These are phyloP conservation scores for Melanerpes aurifrons DNA, from an alignment of 2,113 vertebrate genomes.

Conservation along the genomic window DNA sequence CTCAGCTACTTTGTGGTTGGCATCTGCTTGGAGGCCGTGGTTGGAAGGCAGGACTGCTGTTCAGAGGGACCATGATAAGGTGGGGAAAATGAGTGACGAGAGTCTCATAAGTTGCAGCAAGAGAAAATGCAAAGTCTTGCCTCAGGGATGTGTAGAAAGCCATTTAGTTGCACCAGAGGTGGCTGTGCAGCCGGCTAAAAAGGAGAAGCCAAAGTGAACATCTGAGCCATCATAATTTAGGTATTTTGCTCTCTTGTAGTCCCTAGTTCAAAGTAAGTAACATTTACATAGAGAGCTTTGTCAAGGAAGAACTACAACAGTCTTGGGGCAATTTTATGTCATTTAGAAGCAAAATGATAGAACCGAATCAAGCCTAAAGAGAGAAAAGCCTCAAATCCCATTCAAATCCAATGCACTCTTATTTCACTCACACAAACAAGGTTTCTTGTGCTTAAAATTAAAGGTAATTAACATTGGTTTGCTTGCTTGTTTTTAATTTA, in stretches of 20 bases:
- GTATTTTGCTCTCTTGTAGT: not conserved
- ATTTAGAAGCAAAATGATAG: not conserved
- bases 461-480: constrained; percentile 49
- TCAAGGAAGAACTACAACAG: not conserved
- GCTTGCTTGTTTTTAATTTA: constrained; percentile 56
- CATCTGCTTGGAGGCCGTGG: accelerated
- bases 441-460: constrained; percentile 37
- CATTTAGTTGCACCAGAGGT: not conserved
- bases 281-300: not conserved
- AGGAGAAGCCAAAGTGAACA: not conserved
- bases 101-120: not conserved
- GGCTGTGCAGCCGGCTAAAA: not conserved
- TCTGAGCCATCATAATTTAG: not conserved
- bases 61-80: not conserved
- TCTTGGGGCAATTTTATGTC: not conserved
- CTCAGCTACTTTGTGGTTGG: not conserved
- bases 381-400: not conserved
- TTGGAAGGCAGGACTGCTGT: not conserved
- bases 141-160: not conserved
- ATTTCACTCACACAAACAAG: not conserved
- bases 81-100: not conserved
- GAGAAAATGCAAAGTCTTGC: not conserved
- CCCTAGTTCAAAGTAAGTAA: not conserved
- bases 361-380: not conserved
- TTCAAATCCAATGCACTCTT: not conserved